Base-by-base conservation (phyloP, 2,113 vertebrate species). In the Barbus barbus region DNA sequence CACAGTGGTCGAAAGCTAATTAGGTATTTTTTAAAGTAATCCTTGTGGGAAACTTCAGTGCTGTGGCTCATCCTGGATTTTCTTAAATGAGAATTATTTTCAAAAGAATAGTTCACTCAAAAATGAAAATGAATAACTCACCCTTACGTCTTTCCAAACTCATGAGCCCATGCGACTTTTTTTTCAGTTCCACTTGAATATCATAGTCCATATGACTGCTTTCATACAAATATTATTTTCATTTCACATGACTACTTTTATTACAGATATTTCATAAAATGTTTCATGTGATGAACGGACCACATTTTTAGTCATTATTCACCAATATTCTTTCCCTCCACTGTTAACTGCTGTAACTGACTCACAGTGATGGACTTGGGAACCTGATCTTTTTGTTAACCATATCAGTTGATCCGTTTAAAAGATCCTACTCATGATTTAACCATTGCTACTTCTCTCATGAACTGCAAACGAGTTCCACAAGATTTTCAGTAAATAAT, bases 61-160 rank as follows among this genome's bases (percentile, higher is more conserved):
- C 9, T 48, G n/a, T 80, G 24, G 38, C 60, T 80, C 22, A 26
- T 26, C 1, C 38, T 67, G 58, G 77, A 79, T 79, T 79, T 41
- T 63, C 31, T 12, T 78, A 58, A 78, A 78, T 38, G n/a, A 79
- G 56, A 44, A 16, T 73, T 44, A 7, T 73, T 33, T 67, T 5
- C 14, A 65, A 65, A 65, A 65, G 16, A 16, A 4, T 36, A 11
- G 65, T 36, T 69, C 65, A 22, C 3, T 9, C 18, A 2, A 69
- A 36, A 69, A 69, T 36, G 0, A 67, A 36, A 67, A 67, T 69
- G 0, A 36, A 36, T 69, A 36, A 36, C 65, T 67, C 8, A 9
- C 58, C 58, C 58, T 24, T 28, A 63, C 16, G 24, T 61, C 24
- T 63, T 63, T 63, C 24, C 60, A 63, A 63, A 63, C 12, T 4